These are phyloP conservation scores for Oasisia sp. DNA, from an alignment of 2,888 invertebrate species.

Conservation along the genomic window DNA sequence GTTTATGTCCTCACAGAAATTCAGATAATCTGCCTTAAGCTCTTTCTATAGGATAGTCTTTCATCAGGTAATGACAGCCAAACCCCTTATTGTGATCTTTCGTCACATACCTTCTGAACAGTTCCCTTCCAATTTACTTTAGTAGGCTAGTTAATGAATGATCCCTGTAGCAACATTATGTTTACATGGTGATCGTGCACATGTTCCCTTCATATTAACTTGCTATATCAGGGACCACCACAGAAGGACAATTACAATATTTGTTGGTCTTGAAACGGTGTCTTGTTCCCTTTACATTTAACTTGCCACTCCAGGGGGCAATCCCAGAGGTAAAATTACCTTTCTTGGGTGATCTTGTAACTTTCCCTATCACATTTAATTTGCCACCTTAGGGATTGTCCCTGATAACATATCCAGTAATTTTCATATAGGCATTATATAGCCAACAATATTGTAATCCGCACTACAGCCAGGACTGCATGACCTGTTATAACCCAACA, in stretches of 20 bases:
- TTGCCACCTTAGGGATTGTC: neutral
- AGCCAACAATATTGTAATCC: neutral
- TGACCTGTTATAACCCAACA: neutral
- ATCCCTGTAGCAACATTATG: neutral
- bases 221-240: neutral
- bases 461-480: neutral
- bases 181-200: neutral
- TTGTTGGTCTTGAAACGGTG: neutral
- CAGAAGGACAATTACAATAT: neutral
- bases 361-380: neutral
- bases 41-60: no score
- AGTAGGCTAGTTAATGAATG: neutral
- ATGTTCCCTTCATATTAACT: neutral
- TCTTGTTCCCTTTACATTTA: neutral
- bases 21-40: no score
- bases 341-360: neutral
- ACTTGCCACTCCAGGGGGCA: neutral
- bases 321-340: neutral
- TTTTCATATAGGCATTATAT: neutral
- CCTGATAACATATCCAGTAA: neutral
- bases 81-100: no score
- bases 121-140: neutral
- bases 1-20: no score
- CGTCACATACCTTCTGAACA: neutral
- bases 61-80: no score